Percentiles rank a stretch among this genome's conserved stretches.
Evolutionary conservation across 2,113 vertebrate genomes (phyloP).

Genomic region (Nibea coibor): DNA sequence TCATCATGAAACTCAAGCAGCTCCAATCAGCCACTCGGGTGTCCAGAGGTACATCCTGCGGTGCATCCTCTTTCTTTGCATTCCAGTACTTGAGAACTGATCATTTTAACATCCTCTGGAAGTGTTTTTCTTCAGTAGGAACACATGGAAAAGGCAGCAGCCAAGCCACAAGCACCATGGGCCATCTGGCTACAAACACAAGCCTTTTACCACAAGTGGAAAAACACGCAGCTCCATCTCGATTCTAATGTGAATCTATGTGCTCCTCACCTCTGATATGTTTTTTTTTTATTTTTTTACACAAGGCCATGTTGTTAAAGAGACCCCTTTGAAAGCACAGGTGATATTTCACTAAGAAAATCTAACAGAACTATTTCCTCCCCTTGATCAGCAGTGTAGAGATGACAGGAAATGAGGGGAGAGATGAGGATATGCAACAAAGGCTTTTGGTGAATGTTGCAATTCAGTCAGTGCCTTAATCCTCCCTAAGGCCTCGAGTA

Average conservation of each 20-base stretch:
- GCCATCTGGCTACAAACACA: constrained; percentile 7
- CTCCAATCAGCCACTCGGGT: neutral
- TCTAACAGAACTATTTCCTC: neutral
- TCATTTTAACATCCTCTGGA: neutral
- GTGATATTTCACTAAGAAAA: neutral
- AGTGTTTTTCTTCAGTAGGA: constrained; percentile 20
- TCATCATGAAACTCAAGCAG: constrained; percentile 45
- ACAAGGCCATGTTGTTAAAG: neutral
- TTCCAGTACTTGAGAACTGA: constrained; percentile 14
- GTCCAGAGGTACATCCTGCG: neutral
- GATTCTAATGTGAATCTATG: neutral
- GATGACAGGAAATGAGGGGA: neutral
- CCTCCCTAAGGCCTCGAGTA: neutral
- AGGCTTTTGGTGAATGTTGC: neutral
- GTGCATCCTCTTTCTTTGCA: constrained; percentile 12
- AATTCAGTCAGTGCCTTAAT: constrained; percentile 12
- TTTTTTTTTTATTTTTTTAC: neutral
- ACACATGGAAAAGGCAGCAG: constrained; percentile 28
- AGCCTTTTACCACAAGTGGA: neutral
- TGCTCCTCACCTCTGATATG: neutral
- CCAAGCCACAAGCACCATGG: constrained; percentile 22
- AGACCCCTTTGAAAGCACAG: neutral
- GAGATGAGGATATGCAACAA: neutral
- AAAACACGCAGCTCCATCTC: constrained; percentile 11
- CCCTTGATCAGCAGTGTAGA: neutral